Evolutionary conservation across 2,888 invertebrate species (phyloP).

Genomic region (Chloromyia formosa): DNA sequence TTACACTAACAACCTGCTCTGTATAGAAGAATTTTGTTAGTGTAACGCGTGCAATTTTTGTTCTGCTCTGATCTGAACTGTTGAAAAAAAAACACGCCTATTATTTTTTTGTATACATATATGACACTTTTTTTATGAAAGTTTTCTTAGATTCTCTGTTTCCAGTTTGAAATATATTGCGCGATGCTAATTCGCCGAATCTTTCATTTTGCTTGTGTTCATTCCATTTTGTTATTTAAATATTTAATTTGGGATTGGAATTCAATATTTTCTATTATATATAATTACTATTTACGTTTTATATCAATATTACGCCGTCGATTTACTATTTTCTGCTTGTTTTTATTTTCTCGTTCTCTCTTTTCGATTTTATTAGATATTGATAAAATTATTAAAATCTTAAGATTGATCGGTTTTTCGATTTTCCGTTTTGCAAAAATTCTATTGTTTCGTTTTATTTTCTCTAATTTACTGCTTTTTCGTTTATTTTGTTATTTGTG

Average conservation of each 20-base stretch:
- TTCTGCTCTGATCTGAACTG: too few relatives aligned
- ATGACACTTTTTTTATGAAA: too few relatives aligned
- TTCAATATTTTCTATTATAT: background rate
- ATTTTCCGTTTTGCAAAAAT: background rate
- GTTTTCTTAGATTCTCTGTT: too few relatives aligned
- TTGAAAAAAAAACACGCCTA: too few relatives aligned
- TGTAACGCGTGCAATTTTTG: too few relatives aligned
- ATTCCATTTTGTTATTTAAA: constrained; percentile 10
- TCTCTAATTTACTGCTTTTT: background rate
- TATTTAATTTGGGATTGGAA: background rate
- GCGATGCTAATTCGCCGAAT: constrained; percentile 15
- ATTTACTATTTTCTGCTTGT: constrained; percentile 11
- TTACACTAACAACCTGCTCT: too few relatives aligned
- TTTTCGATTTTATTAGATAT: constrained; percentile 7
- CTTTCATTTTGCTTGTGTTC: too few relatives aligned
- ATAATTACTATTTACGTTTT: background rate
- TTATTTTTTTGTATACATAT: too few relatives aligned
- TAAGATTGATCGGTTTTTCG: background rate
- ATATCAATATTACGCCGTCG: background rate
- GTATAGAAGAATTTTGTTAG: too few relatives aligned
- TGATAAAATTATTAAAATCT: constrained; percentile 34
- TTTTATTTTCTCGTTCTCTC: too few relatives aligned
- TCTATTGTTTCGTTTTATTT: constrained; percentile 24
- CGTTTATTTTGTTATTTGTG: background rate
- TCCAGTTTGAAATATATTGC: constrained; percentile 33